phyloP scores from a whole-genome alignment of 2,113 vertebrate species.

The Saguinus midas region DNA sequence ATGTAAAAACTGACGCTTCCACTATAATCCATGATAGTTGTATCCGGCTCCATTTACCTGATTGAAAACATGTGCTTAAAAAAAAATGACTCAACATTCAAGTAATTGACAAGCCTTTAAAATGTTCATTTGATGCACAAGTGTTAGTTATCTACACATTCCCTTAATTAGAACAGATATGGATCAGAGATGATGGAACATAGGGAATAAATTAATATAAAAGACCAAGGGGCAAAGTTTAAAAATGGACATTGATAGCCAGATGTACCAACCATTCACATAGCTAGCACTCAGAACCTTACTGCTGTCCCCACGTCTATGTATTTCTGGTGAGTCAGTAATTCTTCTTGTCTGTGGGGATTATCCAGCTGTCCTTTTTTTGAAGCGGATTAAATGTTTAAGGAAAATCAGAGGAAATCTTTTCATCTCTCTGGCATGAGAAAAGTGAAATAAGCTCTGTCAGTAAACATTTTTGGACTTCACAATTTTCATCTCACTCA shows the following conservation, averaged over 20 bases:
- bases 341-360: not conserved
- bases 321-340: not conserved
- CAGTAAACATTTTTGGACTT: slow-evolving; percentile 44
- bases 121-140: not conserved
- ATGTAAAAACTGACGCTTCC: not conserved
- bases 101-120: not conserved
- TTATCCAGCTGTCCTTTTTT: slow-evolving; percentile 20
- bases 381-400: not conserved
- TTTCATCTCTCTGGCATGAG: slow-evolving; percentile 47
- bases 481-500: slow-evolving; percentile 17
- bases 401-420: slow-evolving; percentile 28
- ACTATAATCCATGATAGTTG: not conserved
- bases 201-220: not conserved
- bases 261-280: not conserved
- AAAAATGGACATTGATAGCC: not conserved
- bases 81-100: not conserved
- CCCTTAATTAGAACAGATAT: not conserved
- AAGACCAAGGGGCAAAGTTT: not conserved
- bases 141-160: not conserved
- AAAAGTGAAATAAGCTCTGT: slow-evolving; percentile 42
- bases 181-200: not conserved
- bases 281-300: not conserved
- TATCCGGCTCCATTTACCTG: not conserved
- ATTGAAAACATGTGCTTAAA: not conserved
- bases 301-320: not conserved